phyloP scores from a whole-genome alignment of 2,797 vertebrate species.

The Ctenosaura bakeri region DNA sequence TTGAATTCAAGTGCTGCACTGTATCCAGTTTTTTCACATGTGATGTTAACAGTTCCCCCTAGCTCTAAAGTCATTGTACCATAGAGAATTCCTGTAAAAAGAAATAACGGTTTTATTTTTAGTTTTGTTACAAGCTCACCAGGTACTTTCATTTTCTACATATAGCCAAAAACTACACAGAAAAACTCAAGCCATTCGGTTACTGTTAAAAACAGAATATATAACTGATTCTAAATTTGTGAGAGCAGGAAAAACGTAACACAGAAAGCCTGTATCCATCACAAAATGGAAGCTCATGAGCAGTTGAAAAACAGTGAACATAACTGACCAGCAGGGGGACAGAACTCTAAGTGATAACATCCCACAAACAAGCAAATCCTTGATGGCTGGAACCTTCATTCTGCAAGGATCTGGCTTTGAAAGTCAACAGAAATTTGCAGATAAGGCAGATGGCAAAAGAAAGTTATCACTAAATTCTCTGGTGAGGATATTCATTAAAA shows the following conservation, averaged over 20 bases:
- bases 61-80: slow-evolving; percentile 98
- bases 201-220: neutral
- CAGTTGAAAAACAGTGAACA: slow-evolving; percentile 11
- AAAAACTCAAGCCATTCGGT: accelerated
- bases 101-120: neutral
- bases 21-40: slow-evolving; percentile 97
- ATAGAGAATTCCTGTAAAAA: slow-evolving; percentile 91
- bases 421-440: slow-evolving; percentile 15
- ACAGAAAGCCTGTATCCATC: slow-evolving; percentile 19
- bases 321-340: slow-evolving; percentile 19
- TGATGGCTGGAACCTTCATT: neutral
- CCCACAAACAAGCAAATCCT: neutral
- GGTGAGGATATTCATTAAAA: neutral
- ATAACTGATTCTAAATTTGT: neutral
- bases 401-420: neutral
- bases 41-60: slow-evolving; percentile 91
- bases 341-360: neutral
- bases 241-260: neutral
- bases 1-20: slow-evolving; percentile 97
- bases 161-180: slow-evolving; percentile 26
- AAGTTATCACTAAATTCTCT: neutral
- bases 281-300: slow-evolving; percentile 16
- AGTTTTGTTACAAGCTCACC: neutral
- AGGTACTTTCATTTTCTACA: neutral
- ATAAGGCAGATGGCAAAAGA: neutral